Evolutionary conservation across 2,797 vertebrate species (phyloP).

Genomic region (Onychomys leucogaster): DNA sequence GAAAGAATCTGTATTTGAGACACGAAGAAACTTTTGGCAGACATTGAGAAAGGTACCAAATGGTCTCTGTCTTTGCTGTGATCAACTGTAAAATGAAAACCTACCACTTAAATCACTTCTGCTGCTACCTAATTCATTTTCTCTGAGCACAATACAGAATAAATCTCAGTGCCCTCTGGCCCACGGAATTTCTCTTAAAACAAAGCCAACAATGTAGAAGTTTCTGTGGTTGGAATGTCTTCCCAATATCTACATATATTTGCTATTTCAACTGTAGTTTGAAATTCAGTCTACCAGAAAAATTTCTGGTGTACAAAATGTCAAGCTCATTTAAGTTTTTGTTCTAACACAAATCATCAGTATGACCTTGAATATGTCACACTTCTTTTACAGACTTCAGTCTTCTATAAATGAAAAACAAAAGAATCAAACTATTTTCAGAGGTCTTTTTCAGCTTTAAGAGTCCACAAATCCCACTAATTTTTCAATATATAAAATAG

Average conservation of each 20-base stretch:
- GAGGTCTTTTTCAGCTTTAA: background rate
- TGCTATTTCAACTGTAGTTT: slow-evolving; percentile 54
- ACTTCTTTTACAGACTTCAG: background rate
- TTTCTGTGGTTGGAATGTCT: slow-evolving; percentile 30
- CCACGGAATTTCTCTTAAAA: slow-evolving; percentile 59
- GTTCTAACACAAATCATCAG: background rate
- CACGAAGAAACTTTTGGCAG: slow-evolving; percentile 79
- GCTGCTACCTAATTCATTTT: slow-evolving; percentile 71
- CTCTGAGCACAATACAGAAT: slow-evolving; percentile 58
- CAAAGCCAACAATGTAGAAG: slow-evolving; percentile 57
- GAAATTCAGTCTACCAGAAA: slow-evolving; percentile 34
- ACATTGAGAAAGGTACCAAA: slow-evolving; percentile 80
- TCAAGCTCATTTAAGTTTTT: slow-evolving; percentile 16
- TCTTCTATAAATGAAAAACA: slow-evolving; percentile 44
- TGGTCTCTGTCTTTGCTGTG: slow-evolving; percentile 79
- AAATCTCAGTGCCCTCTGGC: slow-evolving; percentile 64
- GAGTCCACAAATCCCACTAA: background rate
- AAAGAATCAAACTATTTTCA: background rate
- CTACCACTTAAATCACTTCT: slow-evolving; percentile 78
- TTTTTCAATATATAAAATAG: slow-evolving; percentile 6
- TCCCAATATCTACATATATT: slow-evolving; percentile 15
- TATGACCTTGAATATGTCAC: slow-evolving; percentile 21
- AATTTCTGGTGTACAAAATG: background rate
- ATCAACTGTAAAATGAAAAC: slow-evolving; percentile 83
- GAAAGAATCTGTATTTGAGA: slow-evolving; percentile 80